These are phyloP conservation scores for Taeniopygia guttata DNA, from an alignment of 2,797 vertebrate species.

Conservation along the genomic window DNA sequence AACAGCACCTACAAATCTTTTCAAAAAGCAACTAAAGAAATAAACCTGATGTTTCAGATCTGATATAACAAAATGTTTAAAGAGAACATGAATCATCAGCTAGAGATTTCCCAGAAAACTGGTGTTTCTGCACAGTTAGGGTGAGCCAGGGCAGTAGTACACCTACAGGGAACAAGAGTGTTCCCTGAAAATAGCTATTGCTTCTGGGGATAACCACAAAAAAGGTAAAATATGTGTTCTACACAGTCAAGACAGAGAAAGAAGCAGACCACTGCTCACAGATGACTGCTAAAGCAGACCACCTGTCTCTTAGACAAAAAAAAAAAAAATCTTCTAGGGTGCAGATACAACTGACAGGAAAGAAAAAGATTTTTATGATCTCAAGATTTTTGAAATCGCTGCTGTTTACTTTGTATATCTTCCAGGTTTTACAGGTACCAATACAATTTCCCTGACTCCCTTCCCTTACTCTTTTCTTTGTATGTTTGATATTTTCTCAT, in stretches of 20 bases:
- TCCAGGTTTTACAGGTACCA: background rate
- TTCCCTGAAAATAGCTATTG: background rate
- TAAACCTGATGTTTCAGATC: background rate
- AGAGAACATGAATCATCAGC: background rate
- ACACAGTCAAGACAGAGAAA: background rate
- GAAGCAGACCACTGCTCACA: background rate
- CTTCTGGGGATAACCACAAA: background rate
- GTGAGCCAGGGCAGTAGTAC: background rate
- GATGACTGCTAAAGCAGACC: background rate
- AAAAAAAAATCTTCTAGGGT: background rate
- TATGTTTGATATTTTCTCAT: background rate
- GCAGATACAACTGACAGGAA: background rate
- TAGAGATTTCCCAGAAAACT: background rate
- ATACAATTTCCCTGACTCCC: background rate
- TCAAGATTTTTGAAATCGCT: background rate
- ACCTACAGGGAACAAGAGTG: background rate
- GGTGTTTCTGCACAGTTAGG: background rate
- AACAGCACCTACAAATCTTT: background rate
- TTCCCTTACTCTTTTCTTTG: background rate
- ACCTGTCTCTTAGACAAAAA: rapidly evolving
- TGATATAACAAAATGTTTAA: background rate
- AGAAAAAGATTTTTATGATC: background rate
- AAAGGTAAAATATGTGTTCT: background rate
- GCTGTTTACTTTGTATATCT: background rate
- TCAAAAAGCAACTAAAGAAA: background rate